These are phyloP conservation scores for Pseudachorutes palmiensis DNA, from an alignment of 1,140 invertebrate genomes.

Conservation along the genomic window DNA sequence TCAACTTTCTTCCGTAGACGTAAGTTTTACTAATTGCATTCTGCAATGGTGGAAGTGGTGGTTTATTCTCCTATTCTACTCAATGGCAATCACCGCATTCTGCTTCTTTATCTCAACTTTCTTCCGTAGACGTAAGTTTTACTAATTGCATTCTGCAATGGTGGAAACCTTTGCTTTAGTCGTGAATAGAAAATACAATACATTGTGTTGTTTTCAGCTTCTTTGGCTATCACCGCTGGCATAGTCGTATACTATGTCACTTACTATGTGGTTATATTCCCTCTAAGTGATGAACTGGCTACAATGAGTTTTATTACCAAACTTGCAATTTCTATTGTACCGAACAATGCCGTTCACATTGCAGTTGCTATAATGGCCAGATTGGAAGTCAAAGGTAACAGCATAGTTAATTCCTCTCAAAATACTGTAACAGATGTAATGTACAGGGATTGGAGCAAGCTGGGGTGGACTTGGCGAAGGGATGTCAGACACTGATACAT, in stretches of 20 bases:
- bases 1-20: conserved; percentile 34
- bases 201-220: conserved; percentile 30
- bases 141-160: too few species aligned
- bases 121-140: conserved; percentile 31
- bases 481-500: conserved; percentile 13
- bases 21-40: conserved; percentile 23
- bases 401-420: too few species aligned
- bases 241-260: conserved; percentile 26
- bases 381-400: too few species aligned
- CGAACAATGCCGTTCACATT: too few species aligned
- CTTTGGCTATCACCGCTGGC: conserved; percentile 30
- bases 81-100: conserved; percentile 24
- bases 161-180: too few species aligned
- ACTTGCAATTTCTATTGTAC: too few species aligned
- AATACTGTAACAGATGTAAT: too few species aligned
- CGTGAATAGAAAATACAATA: too few species aligned
- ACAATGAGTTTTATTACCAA: conserved; percentile 16
- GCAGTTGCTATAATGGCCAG: too few species aligned
- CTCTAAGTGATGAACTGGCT: conserved; percentile 16
- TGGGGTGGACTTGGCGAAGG: conserved; percentile 25
- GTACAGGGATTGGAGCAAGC: too few species aligned
- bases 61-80: conserved; percentile 29
- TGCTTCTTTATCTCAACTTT: conserved; percentile 37
- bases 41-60: too few species aligned
- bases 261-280: conserved; percentile 14